These are phyloP conservation scores for Aphidius gifuensis DNA, from an alignment of 1,140 invertebrate genomes.

Conservation along the genomic window DNA sequence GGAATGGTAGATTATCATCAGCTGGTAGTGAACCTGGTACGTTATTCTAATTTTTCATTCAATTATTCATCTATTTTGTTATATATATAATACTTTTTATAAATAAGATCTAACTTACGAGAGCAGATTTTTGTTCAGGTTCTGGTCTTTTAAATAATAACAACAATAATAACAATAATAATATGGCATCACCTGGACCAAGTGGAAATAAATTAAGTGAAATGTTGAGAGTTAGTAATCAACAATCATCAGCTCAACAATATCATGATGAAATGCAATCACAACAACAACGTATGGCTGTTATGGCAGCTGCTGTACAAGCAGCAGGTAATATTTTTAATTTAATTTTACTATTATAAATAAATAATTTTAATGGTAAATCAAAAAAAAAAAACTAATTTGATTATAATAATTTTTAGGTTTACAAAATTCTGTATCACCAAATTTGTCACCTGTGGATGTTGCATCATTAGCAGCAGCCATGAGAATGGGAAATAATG, in stretches of 20 bases:
- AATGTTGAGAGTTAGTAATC: slow-evolving; percentile 60
- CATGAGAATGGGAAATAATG: slow-evolving; percentile 72
- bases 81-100: background rate
- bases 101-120: slow-evolving; percentile 39
- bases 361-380: background rate
- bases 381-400: slow-evolving; percentile 1
- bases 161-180: slow-evolving; percentile 71
- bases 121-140: slow-evolving; percentile 56
- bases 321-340: slow-evolving; percentile 53
- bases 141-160: slow-evolving; percentile 61
- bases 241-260: slow-evolving; percentile 56
- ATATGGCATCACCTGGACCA: slow-evolving; percentile 54
- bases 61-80: background rate
- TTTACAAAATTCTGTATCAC: slow-evolving; percentile 52
- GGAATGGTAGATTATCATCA: slow-evolving; percentile 72
- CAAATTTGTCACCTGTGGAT: slow-evolving; percentile 62
- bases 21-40: slow-evolving; percentile 70
- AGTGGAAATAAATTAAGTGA: slow-evolving; percentile 66
- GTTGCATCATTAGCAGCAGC: slow-evolving; percentile 75
- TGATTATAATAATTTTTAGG: slow-evolving; percentile 31
- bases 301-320: slow-evolving; percentile 67
- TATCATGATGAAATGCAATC: slow-evolving; percentile 69
- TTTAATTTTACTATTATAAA: background rate
- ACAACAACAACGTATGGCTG: slow-evolving; percentile 71
- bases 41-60: slow-evolving; percentile 23